Conservation (phyloP, 1,140 invertebrate species). For the Drosophila nannoptera region DNA sequence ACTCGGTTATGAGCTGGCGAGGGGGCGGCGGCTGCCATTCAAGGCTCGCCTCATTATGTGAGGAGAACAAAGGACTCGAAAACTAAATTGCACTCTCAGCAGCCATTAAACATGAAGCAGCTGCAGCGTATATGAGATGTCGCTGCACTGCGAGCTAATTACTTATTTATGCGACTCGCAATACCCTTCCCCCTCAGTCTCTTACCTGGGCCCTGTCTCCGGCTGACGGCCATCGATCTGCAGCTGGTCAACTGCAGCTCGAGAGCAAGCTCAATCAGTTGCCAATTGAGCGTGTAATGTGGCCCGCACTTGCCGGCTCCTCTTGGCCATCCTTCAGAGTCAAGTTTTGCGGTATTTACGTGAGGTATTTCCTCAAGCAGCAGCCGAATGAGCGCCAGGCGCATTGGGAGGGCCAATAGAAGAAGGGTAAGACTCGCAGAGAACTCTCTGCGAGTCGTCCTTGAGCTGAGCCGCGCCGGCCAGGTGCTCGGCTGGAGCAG, state of each 20-base stretch:
- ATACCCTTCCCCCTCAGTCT: slow-evolving; percentile 18
- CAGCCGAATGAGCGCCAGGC: no score
- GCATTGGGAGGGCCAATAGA: no score
- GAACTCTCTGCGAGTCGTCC: neutral
- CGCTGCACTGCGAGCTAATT: slow-evolving; percentile 42
- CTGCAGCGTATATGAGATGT: slow-evolving; percentile 36
- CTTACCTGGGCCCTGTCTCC: slow-evolving; percentile 10
- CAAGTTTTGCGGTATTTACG: slow-evolving; percentile 40
- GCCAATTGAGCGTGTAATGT: slow-evolving; percentile 47
- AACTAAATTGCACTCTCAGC: slow-evolving; percentile 53
- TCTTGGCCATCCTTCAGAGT: slow-evolving; percentile 1
- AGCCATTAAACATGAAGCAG: slow-evolving; percentile 42
- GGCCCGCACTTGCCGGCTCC: slow-evolving; percentile 7
- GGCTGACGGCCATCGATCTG: slow-evolving; percentile 22
- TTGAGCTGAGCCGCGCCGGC: neutral
- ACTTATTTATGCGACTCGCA: slow-evolving; percentile 46
- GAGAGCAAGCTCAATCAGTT: slow-evolving; percentile 43
- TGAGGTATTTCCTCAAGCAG: slow-evolving; percentile 12
- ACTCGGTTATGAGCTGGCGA: slow-evolving; percentile 22
- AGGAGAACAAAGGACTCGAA: slow-evolving; percentile 39
- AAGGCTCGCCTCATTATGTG: slow-evolving; percentile 34
- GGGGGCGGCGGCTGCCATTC: neutral
- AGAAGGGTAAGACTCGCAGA: no score
- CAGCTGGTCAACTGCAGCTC: slow-evolving; percentile 11
- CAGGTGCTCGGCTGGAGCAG: neutral